These are phyloP conservation scores for Galerucella pusilla DNA, from an alignment of 2,888 invertebrate genomes.

Conservation along the genomic window DNA sequence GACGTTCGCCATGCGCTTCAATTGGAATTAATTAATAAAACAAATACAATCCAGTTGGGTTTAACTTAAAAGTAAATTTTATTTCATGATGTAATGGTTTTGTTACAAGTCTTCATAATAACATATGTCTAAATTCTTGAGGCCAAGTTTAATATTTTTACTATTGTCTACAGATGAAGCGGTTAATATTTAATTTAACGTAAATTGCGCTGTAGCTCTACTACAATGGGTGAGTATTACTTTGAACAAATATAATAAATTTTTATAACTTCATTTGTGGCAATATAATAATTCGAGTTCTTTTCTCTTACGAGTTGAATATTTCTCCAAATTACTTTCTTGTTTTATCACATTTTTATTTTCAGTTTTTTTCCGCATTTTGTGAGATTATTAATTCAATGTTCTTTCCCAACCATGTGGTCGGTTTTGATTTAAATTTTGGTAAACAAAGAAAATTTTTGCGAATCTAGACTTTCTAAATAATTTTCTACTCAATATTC, in stretches of 20 bases:
- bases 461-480: too few relatives aligned
- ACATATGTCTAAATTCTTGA: neutral
- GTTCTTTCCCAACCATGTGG: too few relatives aligned
- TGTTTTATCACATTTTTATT: too few relatives aligned
- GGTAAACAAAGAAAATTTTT: too few relatives aligned
- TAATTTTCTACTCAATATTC: too few relatives aligned
- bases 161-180: neutral
- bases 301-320: too few relatives aligned
- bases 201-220: neutral
- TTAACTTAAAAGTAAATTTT: neutral
- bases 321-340: too few relatives aligned
- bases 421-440: too few relatives aligned
- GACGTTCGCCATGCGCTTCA: conserved; percentile 1
- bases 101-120: neutral
- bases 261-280: neutral
- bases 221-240: conserved; percentile 6
- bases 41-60: neutral
- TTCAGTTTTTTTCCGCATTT: too few relatives aligned
- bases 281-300: neutral
- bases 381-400: too few relatives aligned
- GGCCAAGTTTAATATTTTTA: neutral
- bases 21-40: conserved; percentile 15
- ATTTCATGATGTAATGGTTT: neutral
- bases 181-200: neutral
- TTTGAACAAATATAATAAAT: neutral